phyloP scores from a whole-genome alignment of 2,113 vertebrate genomes.

The Pseudorasbora parva region DNA sequence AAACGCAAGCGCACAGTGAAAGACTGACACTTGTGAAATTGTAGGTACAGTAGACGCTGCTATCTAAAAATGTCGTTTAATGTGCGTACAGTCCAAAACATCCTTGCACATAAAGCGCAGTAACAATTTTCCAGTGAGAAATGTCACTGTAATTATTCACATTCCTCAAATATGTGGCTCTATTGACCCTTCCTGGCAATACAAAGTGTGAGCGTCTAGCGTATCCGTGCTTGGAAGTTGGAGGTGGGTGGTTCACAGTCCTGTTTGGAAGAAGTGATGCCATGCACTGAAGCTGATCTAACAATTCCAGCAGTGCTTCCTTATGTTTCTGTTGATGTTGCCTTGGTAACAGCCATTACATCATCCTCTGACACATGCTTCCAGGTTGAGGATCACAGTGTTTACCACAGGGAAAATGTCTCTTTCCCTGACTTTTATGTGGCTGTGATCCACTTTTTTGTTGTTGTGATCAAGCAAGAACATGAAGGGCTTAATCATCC shows the following conservation, averaged over 20 bases:
- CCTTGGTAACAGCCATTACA: slow-evolving; percentile 65
- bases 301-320: slow-evolving; percentile 64
- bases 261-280: slow-evolving; percentile 61
- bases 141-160: slow-evolving; percentile 1
- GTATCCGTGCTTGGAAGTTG: background rate
- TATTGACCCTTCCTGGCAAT: background rate
- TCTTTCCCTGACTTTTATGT: background rate
- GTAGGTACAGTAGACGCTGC: background rate
- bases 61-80: background rate
- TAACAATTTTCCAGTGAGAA: background rate
- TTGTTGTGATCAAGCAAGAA: background rate
- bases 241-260: background rate
- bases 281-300: slow-evolving; percentile 46
- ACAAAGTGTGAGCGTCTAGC: slow-evolving; percentile 28
- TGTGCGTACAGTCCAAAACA: background rate
- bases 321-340: slow-evolving; percentile 73
- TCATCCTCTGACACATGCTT: slow-evolving; percentile 28
- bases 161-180: slow-evolving; percentile 7
- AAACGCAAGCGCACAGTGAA: background rate
- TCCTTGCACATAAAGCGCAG: too few relatives aligned
- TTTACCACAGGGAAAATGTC: background rate
- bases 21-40: background rate
- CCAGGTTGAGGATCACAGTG: background rate
- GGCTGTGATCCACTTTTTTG: background rate
- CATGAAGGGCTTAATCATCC: background rate